Base-by-base conservation (phyloP, 92 coral and sea anemone genomes). In the Zoanthus gigantus region DNA sequence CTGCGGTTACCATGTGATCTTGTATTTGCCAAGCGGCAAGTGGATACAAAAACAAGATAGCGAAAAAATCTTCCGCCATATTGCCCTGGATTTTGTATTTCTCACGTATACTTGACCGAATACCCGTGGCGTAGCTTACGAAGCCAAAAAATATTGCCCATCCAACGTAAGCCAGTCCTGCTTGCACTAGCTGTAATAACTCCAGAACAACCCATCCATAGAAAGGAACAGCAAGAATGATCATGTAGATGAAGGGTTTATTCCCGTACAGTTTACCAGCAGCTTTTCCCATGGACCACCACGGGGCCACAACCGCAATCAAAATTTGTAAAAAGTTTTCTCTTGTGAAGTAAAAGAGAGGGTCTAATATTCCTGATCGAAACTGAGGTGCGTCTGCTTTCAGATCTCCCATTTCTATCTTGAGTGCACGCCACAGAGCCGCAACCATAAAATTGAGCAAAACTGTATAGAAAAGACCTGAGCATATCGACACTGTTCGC, bases 131-230 rank as follows among this genome's bases (percentile, higher is more conserved):
- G 42, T 91, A 91, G 71, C 98, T 94, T 32, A 96, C 63, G 85
- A 96, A 96, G 1, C 96, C 98, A 72, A 95, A 83, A 66, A 94
- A 90, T 28, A 96, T 90, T 77, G 92, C 90, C 96, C 94, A 95
- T 3, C 98, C 98, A 17, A 96, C 93, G 92, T 93, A 95, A 45
- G 90, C 83, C 31, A 96, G 66, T 10, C 93, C 98, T 42, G 77
- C 45, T 75, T 82, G 92, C 5, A 90, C 45, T 32, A 92, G 30
- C 48, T 94, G 90, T 65, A 91, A n/a, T 7, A 89, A 79, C 78
- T 82, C 90, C 12, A 93, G 76, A n/a, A 89, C 15, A 76, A 87
- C 73, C 95, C 95, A 94, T 23, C 83, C 87, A 71, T 93, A 91
- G 83, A 94, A 94, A 16, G 89, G 94, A 9, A 76, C 34, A n/a